Evolutionary conservation across 2,888 invertebrate species (phyloP), one percentile per base, ranked within the genome.

Genomic region (Luperina nickerlii): DNA sequence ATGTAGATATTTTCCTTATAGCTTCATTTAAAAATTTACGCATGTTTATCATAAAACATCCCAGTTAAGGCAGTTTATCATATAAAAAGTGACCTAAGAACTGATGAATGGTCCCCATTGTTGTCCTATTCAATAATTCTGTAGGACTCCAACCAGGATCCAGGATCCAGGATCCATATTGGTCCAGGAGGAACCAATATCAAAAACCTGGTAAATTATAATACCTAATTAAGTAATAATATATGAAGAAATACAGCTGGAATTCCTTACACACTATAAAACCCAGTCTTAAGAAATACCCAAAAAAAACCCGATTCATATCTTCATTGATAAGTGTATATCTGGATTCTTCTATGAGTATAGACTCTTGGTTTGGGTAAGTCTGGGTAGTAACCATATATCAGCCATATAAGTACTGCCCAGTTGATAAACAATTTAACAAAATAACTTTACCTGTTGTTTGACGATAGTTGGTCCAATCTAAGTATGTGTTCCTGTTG

Each of bases 1-100:
- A 54, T 48, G n/a, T 27, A 32, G 4, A 62, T 5, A 38, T 76
- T 81, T 76, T 82, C 81, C 76, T 62, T 62, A n/a, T 9, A 67
- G 60, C 3, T 18, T 70, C 9, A 66, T 76, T 65, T 66, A 27
- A 45, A 76, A 54, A n/a, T 15, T 45, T 11, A 15, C 13, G 9
- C 2, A 20, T 65, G 42, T 69, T 11, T 45, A 48, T 54, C 15
- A 2, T 32, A 27, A 54, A 51, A 15, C 5, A 18, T 0, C 18
- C 6, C 6, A 24, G 1, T 1, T n/a, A 27, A 15, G n/a, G 13
- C 57, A 60, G 60, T 62, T 42, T 24, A 18, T 48, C 0, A 20
- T 32, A 7, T 51, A 60, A 20, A 45, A 54, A 57, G 5, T 9
- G 9, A 0, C 24, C 65, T 2, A 54, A 24, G 9, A 57, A 51